Percentiles rank a stretch among this genome's conserved stretches.
Evolutionary conservation across 2,113 vertebrate genomes (phyloP).

Genomic region (Phodopus roborovskii): DNA sequence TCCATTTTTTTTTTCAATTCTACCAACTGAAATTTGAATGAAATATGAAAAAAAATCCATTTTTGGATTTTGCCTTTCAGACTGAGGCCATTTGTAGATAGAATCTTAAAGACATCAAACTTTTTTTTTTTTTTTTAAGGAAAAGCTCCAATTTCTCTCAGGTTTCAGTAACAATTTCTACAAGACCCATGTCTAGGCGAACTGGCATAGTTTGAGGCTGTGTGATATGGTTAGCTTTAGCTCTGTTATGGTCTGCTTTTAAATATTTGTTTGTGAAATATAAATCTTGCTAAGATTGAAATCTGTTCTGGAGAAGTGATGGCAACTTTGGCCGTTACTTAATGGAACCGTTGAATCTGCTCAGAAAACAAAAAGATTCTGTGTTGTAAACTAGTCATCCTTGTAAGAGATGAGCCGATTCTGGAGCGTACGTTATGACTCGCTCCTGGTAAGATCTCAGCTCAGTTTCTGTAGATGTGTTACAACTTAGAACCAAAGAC

Average conservation of each 20-base stretch:
- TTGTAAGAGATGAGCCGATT: conserved; percentile 46
- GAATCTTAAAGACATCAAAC: background rate
- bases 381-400: conserved; percentile 80
- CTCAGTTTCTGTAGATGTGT: conserved; percentile 71
- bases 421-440: conserved; percentile 25
- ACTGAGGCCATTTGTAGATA: background rate
- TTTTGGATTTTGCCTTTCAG: conserved; percentile 52
- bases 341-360: conserved; percentile 75
- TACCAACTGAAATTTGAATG: background rate
- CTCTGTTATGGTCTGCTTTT: conserved; percentile 81
- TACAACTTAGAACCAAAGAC: conserved; percentile 64
- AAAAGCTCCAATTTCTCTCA: conserved; percentile 50
- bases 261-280: conserved; percentile 88
- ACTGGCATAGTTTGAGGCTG: conserved; percentile 20
- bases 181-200: conserved; percentile 7
- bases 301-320: conserved; percentile 76
- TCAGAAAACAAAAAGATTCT: conserved; percentile 80
- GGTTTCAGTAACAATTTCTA: conserved; percentile 67
- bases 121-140: conserved; percentile 47
- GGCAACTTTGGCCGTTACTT: conserved; percentile 57
- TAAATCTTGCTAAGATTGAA: conserved; percentile 82
- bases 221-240: conserved; percentile 59
- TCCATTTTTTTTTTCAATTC: conserved; percentile 43
- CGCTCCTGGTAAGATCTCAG: conserved; percentile 41
- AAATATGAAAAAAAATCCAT: background rate